A percentile compares a stretch with the other conserved stretches of the same genome.
phyloP scores from a whole-genome alignment of 92 coral and sea anemone genomes.

The Zoanthus gigantus region DNA sequence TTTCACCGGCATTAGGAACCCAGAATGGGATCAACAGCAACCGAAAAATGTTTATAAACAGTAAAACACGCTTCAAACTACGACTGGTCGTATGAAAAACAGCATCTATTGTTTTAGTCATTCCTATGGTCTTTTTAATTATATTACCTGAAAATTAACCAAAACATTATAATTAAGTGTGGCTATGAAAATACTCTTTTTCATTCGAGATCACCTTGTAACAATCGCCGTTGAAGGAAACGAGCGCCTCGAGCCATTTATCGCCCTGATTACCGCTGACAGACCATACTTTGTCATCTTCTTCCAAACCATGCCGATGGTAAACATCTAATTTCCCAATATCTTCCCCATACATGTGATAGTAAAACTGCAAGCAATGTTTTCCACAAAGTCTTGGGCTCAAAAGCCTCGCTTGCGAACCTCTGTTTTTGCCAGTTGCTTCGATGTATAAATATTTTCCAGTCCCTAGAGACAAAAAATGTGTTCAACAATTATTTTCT shows the following conservation, averaged over 20 bases:
- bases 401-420: conserved; percentile 77
- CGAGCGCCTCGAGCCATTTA: conserved; percentile 85
- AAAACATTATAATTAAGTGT: not conserved
- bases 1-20: too few species aligned
- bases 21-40: too few species aligned
- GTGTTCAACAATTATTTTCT: too few species aligned
- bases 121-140: too few species aligned
- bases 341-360: conserved; percentile 81
- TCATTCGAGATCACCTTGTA: conserved; percentile 67
- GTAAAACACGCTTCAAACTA: too few species aligned
- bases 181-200: not conserved
- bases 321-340: conserved; percentile 74
- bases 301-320: conserved; percentile 71
- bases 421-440: conserved; percentile 62
- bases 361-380: conserved; percentile 84
- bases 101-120: too few species aligned
- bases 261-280: conserved; percentile 73
- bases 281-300: conserved; percentile 86
- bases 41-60: too few species aligned
- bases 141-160: too few species aligned
- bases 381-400: conserved; percentile 86
- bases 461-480: conserved; percentile 11
- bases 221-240: conserved; percentile 84
- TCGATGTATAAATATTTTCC: conserved; percentile 81
- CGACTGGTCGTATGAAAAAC: too few species aligned